Base-by-base conservation (phyloP, 2,888 invertebrate genomes). In the Ormia ochracea region DNA sequence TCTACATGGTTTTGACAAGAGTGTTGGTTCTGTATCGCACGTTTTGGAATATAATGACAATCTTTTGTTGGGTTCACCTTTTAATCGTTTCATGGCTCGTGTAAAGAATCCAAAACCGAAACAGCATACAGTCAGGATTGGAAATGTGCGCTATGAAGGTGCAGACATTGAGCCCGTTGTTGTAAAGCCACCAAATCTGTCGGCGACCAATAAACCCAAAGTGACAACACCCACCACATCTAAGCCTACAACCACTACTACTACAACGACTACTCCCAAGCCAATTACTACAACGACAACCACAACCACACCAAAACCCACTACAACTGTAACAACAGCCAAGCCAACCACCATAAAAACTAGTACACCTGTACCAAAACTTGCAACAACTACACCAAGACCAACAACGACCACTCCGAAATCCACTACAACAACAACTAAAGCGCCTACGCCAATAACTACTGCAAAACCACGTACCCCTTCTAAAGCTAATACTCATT, bases 41-140 rank as follows among this genome's bases (percentile, higher is more conserved):
- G 93, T 93, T 2, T 91, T 93, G 78, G 92, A 94, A 54, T 92
- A 91, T 85, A 92, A 93, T 61, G 92, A 93, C 82, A 91, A 91
- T 83, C 88, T 95, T 12, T 93, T 93, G 85, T 88, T 94, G 33
- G 96, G 95, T 19, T 92, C 92, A 14, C 95, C 95, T 0, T 92
- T 91, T 82, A 93, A 93, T 85, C 90, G 92, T 69, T 94, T 91
- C 83, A 87, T 96, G 52, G 94, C 91, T 0, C 91, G 93, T 66
- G 91, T 94, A n/a, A 91, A 93, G 36, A 90, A 92, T 9, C 90
- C 90, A 2, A 87, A 87, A 82, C 80, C 84, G 6, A 86, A 85
- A 43, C 81, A 83, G 33, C 83, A 75, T 3, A 85, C 84, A 1
- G 82, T 88, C 0, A 89, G 88, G 80, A 85, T 88, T 12, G 86